phyloP scores from a whole-genome alignment of 2,888 invertebrate species.

The Drosophila kuntzei region DNA sequence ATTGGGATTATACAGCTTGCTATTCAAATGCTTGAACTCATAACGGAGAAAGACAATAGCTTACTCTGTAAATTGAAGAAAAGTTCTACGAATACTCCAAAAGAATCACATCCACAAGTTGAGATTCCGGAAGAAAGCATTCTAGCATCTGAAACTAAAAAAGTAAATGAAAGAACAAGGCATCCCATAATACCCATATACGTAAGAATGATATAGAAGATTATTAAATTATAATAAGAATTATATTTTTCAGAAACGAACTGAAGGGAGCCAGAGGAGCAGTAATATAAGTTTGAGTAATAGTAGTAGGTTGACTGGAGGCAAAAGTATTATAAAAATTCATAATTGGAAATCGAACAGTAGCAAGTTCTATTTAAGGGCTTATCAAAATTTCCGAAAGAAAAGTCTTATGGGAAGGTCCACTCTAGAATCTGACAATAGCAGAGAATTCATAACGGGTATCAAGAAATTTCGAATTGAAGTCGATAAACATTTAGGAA shows the following conservation, averaged over 20 bases:
- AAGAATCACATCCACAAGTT: not conserved
- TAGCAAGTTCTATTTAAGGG: not conserved
- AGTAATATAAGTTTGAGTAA: not conserved
- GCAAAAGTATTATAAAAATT: not conserved
- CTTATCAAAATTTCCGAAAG: not conserved
- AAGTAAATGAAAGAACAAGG: not conserved
- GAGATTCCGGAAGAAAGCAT: not conserved
- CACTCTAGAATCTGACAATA: not conserved
- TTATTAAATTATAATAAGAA: not conserved
- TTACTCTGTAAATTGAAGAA: not conserved
- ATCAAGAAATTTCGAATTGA: not conserved
- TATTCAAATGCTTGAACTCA: slow-evolving; percentile 5
- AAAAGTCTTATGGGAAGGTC: not conserved
- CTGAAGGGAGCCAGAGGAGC: too few relatives aligned
- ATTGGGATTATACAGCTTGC: not conserved
- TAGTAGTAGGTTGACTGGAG: slow-evolving; percentile 1
- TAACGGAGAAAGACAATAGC: not conserved
- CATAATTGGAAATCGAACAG: not conserved
- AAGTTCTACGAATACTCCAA: not conserved
- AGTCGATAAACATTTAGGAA: not conserved
- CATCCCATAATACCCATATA: not conserved
- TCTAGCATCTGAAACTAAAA: not conserved
- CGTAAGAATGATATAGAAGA: not conserved
- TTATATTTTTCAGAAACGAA: not conserved
- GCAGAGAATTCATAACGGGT: not conserved